phyloP scores from a whole-genome alignment of 2,113 vertebrate species.

The Dipodomys merriami region DNA sequence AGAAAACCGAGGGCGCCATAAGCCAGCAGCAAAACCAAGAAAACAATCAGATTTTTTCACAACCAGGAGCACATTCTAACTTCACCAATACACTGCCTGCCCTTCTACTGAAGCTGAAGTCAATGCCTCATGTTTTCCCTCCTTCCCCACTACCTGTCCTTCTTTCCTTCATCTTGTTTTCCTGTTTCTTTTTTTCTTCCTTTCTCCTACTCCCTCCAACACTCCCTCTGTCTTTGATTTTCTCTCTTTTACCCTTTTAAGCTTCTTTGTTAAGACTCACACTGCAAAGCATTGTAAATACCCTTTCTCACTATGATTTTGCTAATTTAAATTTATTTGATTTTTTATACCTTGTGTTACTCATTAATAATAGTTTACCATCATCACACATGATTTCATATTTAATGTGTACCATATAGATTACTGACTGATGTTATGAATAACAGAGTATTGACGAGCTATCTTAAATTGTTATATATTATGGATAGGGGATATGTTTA shows the following conservation, averaged over 20 bases:
- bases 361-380: not conserved
- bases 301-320: not conserved
- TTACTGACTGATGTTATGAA: not conserved
- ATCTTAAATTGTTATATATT: too few relatives aligned
- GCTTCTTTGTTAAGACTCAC: not conserved
- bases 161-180: accelerated
- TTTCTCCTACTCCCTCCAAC: accelerated
- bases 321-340: not conserved
- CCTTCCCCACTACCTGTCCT: accelerated
- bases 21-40: not conserved
- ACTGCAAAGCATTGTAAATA: not conserved
- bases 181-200: not conserved
- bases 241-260: not conserved
- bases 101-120: not conserved
- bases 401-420: not conserved
- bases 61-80: not conserved
- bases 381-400: not conserved
- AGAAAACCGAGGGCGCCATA: not conserved
- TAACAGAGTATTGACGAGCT: not conserved
- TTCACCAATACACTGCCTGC: not conserved
- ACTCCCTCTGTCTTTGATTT: not conserved
- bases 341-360: not conserved
- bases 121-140: not conserved
- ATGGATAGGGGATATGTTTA: too few relatives aligned
- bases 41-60: not conserved